phyloP scores from a whole-genome alignment of 2,113 vertebrate genomes.

The Erinaceus europaeus region DNA sequence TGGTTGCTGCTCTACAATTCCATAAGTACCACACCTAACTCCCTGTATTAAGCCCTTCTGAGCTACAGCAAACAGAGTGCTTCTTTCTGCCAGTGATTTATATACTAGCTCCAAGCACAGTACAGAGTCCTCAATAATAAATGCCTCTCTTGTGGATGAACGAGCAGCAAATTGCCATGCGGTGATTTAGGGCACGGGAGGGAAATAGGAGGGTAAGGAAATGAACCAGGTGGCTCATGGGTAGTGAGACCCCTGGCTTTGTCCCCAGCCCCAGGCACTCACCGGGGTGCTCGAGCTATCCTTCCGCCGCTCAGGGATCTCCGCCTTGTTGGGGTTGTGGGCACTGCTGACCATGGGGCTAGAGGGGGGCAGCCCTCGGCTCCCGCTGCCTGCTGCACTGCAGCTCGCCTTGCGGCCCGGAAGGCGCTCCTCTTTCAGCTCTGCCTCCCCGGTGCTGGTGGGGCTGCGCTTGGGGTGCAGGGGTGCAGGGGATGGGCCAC shows the following conservation, averaged over 20 bases:
- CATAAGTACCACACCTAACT: neutral
- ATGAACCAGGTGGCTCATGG: rapidly evolving
- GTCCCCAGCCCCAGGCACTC: conserved; percentile 43
- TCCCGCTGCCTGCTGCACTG: conserved; percentile 83
- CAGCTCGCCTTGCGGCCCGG: conserved; percentile 87
- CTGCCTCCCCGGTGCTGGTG: conserved; percentile 84
- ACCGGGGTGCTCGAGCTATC: conserved; percentile 86
- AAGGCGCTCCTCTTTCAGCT: conserved; percentile 89
- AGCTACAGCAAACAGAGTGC: rapidly evolving
- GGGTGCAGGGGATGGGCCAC: conserved; percentile 86
- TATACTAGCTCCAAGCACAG: neutral
- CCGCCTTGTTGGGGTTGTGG: conserved; percentile 94
- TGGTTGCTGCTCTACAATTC: neutral
- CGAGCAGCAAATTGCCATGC: no score
- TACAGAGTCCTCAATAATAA: no score
- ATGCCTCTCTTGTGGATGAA: no score
- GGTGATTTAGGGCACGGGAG: neutral
- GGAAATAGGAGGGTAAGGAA: rapidly evolving
- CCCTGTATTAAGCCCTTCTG: neutral
- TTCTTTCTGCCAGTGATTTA: neutral
- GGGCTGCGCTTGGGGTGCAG: conserved; percentile 91
- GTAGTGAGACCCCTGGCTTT: neutral
- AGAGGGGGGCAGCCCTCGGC: conserved; percentile 87
- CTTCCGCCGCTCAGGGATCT: conserved; percentile 93
- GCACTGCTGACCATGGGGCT: conserved; percentile 95